Evolutionary conservation across 2,888 invertebrate species (phyloP).

Genomic region (Chironomus tentans): DNA sequence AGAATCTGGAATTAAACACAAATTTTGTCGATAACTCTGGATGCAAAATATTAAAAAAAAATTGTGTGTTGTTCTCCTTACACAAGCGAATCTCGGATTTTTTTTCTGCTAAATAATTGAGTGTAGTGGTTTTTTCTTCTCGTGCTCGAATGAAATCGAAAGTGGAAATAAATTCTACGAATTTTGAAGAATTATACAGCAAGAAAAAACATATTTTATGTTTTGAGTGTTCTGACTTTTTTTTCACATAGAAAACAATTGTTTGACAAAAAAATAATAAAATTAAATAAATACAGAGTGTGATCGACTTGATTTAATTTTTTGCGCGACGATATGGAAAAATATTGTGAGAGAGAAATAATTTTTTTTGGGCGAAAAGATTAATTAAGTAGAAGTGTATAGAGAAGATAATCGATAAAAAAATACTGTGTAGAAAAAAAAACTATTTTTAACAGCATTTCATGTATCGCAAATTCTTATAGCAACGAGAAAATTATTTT

Average conservation of each 20-base stretch:
- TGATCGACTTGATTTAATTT: not conserved
- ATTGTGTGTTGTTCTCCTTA: not conserved
- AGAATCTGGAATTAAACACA: too few relatives aligned
- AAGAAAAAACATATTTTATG: not conserved
- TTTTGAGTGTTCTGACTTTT: too few relatives aligned
- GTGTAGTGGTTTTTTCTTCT: not conserved
- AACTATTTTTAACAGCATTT: constrained; percentile 25
- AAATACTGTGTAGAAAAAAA: constrained; percentile 20
- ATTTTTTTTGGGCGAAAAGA: not conserved
- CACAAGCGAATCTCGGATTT: not conserved
- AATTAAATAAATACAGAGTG: not conserved
- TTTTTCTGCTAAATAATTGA: not conserved
- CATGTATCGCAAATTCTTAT: constrained; percentile 24
- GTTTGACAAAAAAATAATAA: not conserved
- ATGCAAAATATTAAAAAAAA: not conserved
- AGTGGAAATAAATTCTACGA: constrained; percentile 3
- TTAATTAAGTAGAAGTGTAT: not conserved
- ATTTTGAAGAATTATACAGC: not conserved
- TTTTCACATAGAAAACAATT: not conserved
- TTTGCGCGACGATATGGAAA: too few relatives aligned
- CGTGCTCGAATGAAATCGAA: constrained; percentile 20
- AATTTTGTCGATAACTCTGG: too few relatives aligned
- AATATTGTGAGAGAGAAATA: not conserved
- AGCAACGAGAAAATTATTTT: constrained; percentile 21
- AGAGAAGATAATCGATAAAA: constrained; percentile 20